These are phyloP conservation scores for Drosophila arizonae DNA, from an alignment of 1,140 invertebrate genomes.

Conservation along the genomic window DNA sequence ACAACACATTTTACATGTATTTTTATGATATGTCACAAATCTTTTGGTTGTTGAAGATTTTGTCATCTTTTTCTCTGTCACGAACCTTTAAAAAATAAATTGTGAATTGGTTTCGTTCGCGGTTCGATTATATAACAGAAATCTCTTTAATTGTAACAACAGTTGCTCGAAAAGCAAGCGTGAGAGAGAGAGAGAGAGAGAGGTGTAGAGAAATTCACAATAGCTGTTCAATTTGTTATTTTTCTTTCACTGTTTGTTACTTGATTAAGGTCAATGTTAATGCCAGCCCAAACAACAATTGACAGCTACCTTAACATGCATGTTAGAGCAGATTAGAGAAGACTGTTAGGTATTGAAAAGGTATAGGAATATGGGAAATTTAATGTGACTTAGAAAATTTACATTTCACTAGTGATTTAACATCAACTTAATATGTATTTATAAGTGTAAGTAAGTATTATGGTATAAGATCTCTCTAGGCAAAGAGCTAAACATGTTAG, in stretches of 20 bases:
- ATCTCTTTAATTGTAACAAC: constrained; percentile 55
- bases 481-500: too few relatives aligned
- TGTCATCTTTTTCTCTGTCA: constrained; percentile 58
- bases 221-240: constrained; percentile 48
- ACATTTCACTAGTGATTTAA: too few relatives aligned
- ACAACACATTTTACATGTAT: constrained; percentile 42
- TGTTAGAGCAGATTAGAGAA: background rate
- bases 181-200: constrained; percentile 14
- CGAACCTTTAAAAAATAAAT: constrained; percentile 47
- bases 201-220: constrained; percentile 19
- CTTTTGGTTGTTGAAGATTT: constrained; percentile 46
- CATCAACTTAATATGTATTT: too few relatives aligned
- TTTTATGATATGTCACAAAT: constrained; percentile 42
- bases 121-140: constrained; percentile 60
- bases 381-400: too few relatives aligned
- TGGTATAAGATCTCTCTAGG: too few relatives aligned
- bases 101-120: constrained; percentile 36
- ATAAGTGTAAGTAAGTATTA: too few relatives aligned
- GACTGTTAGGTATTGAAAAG: background rate
- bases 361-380: background rate
- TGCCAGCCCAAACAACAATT: constrained; percentile 41
- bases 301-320: constrained; percentile 7
- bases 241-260: background rate
- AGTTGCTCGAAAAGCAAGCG: constrained; percentile 22
- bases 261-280: constrained; percentile 78